Percentiles rank a stretch among this genome's conserved stretches.
phyloP scores from a whole-genome alignment of 1,140 invertebrate genomes.

The Sminthurides bifidus region DNA sequence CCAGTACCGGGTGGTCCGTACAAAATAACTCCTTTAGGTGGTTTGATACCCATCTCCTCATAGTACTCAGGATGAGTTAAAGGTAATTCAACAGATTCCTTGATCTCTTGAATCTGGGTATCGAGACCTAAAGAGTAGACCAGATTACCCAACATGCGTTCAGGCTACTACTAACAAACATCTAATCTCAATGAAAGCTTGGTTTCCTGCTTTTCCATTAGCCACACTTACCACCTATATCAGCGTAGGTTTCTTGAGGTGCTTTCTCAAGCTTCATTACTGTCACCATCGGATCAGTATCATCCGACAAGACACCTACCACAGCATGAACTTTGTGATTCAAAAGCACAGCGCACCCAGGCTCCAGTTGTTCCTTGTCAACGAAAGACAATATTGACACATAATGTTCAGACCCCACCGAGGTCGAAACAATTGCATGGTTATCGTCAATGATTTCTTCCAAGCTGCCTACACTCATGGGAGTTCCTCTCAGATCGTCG shows the following conservation, averaged over 20 bases:
- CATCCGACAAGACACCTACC: constrained; percentile 94
- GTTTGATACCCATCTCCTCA: constrained; percentile 99
- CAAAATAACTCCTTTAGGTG: constrained; percentile 97
- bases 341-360: constrained; percentile 93
- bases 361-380: constrained; percentile 98
- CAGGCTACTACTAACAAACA: too few relatives aligned
- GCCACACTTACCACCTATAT: constrained; percentile 76
- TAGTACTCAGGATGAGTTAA: constrained; percentile 99
- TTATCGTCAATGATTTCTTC: constrained; percentile 99
- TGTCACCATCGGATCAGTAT: constrained; percentile 99
- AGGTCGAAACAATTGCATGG: constrained; percentile 99
- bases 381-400: constrained; percentile 99
- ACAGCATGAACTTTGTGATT: constrained; percentile 99
- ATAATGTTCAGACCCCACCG: constrained; percentile 98
- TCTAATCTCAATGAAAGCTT: too few relatives aligned
- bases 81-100: constrained; percentile 97
- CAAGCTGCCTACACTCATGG: constrained; percentile 98
- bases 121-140: constrained; percentile 58
- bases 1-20: constrained; percentile 79
- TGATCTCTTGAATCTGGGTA: constrained; percentile 99
- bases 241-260: constrained; percentile 98
- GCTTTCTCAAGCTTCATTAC: constrained; percentile 99
- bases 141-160: too few relatives aligned
- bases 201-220: too few relatives aligned
- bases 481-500: constrained; percentile 94